Evolutionary conservation across 2,888 invertebrate species (phyloP).

Genomic region (Aphodius granarius): DNA sequence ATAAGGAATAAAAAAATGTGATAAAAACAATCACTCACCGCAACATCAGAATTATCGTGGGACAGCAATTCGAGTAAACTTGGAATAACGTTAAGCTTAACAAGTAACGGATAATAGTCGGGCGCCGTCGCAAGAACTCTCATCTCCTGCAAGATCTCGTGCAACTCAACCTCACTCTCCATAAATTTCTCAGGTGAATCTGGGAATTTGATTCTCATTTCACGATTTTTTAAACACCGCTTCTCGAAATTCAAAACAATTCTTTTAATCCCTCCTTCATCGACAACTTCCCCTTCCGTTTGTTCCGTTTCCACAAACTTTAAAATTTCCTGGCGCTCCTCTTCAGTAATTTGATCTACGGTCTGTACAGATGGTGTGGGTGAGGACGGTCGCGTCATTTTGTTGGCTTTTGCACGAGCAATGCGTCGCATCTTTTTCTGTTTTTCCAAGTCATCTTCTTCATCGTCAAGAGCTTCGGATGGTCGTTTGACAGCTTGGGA

Average conservation of each 20-base stretch:
- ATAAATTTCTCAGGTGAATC: conserved; percentile 98
- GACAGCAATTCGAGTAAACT: conserved; percentile 89
- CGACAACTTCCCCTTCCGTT: conserved; percentile 81
- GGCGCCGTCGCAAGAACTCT: conserved; percentile 95
- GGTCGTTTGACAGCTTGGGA: conserved; percentile 81
- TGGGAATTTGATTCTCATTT: conserved; percentile 97
- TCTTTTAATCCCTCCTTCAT: conserved; percentile 85
- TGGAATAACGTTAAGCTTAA: conserved; percentile 86
- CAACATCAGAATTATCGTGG: conserved; percentile 95
- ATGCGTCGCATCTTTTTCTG: conserved; percentile 65
- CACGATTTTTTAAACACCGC: conserved; percentile 89
- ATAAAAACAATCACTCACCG: conserved; percentile 42
- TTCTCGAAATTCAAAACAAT: conserved; percentile 94
- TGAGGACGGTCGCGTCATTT: conserved; percentile 53
- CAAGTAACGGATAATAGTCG: conserved; percentile 89
- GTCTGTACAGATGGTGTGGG: conserved; percentile 55
- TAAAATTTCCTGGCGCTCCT: conserved; percentile 78
- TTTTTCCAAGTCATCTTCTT: conserved; percentile 64
- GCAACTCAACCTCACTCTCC: conserved; percentile 84
- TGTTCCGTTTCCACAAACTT: conserved; percentile 83
- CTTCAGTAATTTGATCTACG: conserved; percentile 62
- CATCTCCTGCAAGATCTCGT: conserved; percentile 82
- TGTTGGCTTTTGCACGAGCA: conserved; percentile 58
- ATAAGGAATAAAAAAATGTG: not conserved
- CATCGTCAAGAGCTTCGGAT: conserved; percentile 55